phyloP scores from a whole-genome alignment of 2,888 invertebrate species.

The Andrena haemorrhoa region DNA sequence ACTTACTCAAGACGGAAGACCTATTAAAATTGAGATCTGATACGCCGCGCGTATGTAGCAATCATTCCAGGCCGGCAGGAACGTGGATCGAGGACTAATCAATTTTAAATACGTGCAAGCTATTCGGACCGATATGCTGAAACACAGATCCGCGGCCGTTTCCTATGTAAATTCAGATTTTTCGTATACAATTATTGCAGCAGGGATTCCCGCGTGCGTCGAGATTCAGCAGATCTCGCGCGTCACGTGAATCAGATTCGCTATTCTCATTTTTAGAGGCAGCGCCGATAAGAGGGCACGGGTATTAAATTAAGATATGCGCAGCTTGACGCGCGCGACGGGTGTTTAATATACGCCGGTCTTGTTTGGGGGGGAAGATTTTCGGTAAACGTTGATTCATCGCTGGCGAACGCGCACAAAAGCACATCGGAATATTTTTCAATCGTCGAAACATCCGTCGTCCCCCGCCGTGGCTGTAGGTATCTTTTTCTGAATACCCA shows the following conservation, averaged over 20 bases:
- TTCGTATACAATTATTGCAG: too few species aligned
- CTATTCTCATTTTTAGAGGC: neutral
- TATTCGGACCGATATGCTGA: neutral
- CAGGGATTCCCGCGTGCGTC: neutral
- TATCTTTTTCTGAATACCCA: slow-evolving; percentile 56
- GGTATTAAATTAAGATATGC: slow-evolving; percentile 1
- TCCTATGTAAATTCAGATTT: too few species aligned
- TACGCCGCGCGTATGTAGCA: neutral
- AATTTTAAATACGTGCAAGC: neutral
- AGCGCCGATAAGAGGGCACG: neutral
- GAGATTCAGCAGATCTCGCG: neutral
- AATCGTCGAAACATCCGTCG: neutral
- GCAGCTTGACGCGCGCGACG: neutral
- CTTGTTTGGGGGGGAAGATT: too few species aligned
- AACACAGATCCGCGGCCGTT: too few species aligned
- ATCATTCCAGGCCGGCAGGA: neutral
- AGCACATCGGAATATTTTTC: too few species aligned
- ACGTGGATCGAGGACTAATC: neutral
- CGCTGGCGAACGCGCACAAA: neutral
- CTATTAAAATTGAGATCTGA: neutral
- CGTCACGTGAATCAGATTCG: neutral
- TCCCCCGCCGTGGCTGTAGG: slow-evolving; percentile 12
- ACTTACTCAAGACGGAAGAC: neutral
- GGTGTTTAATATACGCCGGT: too few species aligned
- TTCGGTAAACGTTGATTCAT: slow-evolving; percentile 16